Percentiles rank a stretch among this genome's conserved stretches.
Conservation (phyloP, 2,888 invertebrate genomes). For the Thelaira solivaga region DNA sequence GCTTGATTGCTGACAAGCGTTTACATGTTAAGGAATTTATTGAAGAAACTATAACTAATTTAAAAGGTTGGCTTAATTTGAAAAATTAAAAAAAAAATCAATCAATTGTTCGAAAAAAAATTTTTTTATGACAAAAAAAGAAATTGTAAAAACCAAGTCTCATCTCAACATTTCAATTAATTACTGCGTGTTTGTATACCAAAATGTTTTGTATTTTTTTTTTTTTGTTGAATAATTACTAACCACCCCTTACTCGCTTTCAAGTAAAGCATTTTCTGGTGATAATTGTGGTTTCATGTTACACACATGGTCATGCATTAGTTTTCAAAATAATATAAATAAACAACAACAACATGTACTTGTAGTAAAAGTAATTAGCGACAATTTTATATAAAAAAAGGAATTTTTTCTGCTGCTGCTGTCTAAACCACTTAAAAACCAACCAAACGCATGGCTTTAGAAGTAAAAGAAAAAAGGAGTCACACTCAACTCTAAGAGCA, state of each 20-base stretch:
- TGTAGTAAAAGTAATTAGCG: conserved; percentile 69
- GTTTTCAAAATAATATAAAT: background rate
- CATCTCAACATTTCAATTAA: too few species aligned
- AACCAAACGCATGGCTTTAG: conserved; percentile 1
- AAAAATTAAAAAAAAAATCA: background rate
- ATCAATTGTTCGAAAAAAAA: conserved; percentile 1
- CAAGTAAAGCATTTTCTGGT: conserved; percentile 38
- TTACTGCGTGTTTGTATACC: too few species aligned
- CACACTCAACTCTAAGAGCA: conserved; percentile 26
- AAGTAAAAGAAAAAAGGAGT: conserved; percentile 35
- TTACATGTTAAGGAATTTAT: conserved; percentile 48
- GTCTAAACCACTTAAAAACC: conserved; percentile 30
- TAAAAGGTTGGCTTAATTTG: background rate
- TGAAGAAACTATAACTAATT: conserved; percentile 51
- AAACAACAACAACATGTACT: conserved; percentile 29
- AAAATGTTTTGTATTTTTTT: too few species aligned
- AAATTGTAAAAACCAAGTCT: too few species aligned
- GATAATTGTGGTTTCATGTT: conserved; percentile 72
- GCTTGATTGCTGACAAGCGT: conserved; percentile 41
- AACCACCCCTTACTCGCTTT: conserved; percentile 41
- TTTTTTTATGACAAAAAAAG: background rate
- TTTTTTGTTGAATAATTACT: background rate
- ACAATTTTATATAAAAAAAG: conserved; percentile 67
- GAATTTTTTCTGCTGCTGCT: conserved; percentile 30
- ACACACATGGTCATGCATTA: conserved; percentile 69